Evolutionary conservation across 2,113 vertebrate species (phyloP), one percentile per base, ranked within the genome.

Genomic region (Junco hyemalis): DNA sequence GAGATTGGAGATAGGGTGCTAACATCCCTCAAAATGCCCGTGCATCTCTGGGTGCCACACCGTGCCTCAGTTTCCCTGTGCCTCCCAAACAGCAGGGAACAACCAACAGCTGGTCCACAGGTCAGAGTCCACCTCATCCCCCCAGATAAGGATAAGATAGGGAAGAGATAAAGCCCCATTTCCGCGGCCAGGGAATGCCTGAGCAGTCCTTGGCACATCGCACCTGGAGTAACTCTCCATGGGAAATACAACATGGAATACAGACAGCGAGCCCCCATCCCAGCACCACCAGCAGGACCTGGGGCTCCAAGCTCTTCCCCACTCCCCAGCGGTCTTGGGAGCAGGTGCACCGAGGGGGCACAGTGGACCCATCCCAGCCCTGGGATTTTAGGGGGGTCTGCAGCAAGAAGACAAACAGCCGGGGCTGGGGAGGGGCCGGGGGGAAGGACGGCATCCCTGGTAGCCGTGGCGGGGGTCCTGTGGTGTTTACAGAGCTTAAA

Each of bases 401-500:
- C 72, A 73, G 60, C n/a, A 51, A 86, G 86, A 9, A n/a, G 88
- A 81, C 44, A 70, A 87, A 81, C 54, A 59, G 56, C 69, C 23
- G 16, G 56, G 42, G 42, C 50, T 50, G 56, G 88, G 90, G 77
- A 71, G 68, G 64, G 72, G 60, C 48, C 1, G 2, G 31, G 48
- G 74, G 65, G 76, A 29, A 53, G 76, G 53, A 81, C 5, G 6
- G 66, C 51, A 89, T 48, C 61, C 78, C 84, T 8, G 10, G 63
- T 72, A 92, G 63, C 80, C 31, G 0, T 56, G 74, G 66, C 84
- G 73, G 91, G 91, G 73, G 91, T 86, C 90, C 80, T 8, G 33
- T 5, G 28, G 80, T 93, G 96, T 95, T 96, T 96, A 95, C 95
- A 95, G 94, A 95, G 95, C 94, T 97, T 96, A 93, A 95, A 91